Percentiles rank a stretch among this genome's conserved stretches.
Conservation (phyloP, 2,888 invertebrate species). For the Noctua janthina region DNA sequence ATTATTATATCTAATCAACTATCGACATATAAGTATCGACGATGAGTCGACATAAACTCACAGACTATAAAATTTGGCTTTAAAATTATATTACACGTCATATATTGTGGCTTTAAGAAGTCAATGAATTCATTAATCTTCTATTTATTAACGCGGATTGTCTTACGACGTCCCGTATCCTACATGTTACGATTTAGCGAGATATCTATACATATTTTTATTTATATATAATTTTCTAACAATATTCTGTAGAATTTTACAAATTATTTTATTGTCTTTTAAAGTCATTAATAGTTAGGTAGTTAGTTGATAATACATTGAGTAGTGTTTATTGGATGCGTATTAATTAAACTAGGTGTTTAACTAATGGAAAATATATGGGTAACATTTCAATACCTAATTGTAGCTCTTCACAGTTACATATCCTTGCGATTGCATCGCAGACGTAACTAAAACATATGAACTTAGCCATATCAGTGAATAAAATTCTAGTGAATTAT, state of each 20-base stretch:
- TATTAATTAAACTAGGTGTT: constrained; percentile 82
- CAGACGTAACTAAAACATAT: constrained; percentile 65
- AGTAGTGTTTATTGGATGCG: constrained; percentile 80
- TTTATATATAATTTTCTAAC: constrained; percentile 88
- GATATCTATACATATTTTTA: constrained; percentile 84
- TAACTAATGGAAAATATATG: constrained; percentile 72
- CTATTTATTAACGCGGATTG: constrained; percentile 81
- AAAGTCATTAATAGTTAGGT: constrained; percentile 81
- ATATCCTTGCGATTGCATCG: constrained; percentile 78
- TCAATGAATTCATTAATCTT: constrained; percentile 86
- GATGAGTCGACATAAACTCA: constrained; percentile 88
- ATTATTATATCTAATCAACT: constrained; percentile 86
- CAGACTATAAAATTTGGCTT: constrained; percentile 91
- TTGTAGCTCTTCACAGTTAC: constrained; percentile 78
- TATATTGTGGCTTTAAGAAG: constrained; percentile 89
- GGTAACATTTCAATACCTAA: constrained; percentile 70
- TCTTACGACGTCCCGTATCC: constrained; percentile 73
- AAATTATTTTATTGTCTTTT: constrained; percentile 86
- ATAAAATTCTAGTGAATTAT: constrained; percentile 58
- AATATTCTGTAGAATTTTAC: constrained; percentile 88
- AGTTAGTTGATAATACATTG: constrained; percentile 80
- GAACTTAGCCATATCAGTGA: constrained; percentile 64
- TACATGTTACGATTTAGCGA: constrained; percentile 83
- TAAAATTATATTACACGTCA: constrained; percentile 88
- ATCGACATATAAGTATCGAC: constrained; percentile 87